phyloP scores from a whole-genome alignment of 2,113 vertebrate species.

The Mustela nigripes region DNA sequence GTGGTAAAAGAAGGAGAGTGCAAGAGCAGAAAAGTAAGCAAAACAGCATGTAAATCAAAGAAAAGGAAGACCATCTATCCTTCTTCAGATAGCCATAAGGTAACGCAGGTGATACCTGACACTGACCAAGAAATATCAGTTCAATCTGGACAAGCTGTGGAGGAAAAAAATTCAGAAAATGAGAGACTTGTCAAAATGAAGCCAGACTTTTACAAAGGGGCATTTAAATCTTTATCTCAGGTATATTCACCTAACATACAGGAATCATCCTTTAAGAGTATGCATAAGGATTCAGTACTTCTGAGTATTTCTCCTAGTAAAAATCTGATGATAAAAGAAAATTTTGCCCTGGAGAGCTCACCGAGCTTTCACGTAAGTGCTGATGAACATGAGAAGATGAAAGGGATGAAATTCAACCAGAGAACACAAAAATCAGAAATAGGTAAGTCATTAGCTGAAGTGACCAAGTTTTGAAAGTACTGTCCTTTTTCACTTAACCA shows the following conservation, averaged over 20 bases:
- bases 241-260: conserved; percentile 43
- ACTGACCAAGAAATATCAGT: not conserved
- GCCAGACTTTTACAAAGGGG: conserved; percentile 54
- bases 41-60: conserved; percentile 39
- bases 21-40: conserved; percentile 12
- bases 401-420: not conserved
- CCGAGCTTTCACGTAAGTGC: conserved; percentile 1
- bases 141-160: not conserved
- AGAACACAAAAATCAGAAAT: conserved; percentile 44
- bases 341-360: conserved; percentile 11
- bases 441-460: conserved; percentile 79
- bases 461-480: not conserved
- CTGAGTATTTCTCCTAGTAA: conserved; percentile 27
- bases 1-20: conserved; percentile 19
- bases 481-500: not conserved
- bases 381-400: conserved; percentile 53
- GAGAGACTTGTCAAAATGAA: conserved; percentile 45
- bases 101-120: not conserved
- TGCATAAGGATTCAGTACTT: not conserved
- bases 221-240: conserved; percentile 45
- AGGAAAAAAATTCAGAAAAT: conserved; percentile 63
- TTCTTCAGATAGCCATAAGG: conserved; percentile 50
- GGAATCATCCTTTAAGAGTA: conserved; percentile 36
- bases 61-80: not conserved
- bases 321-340: conserved; percentile 39